Conservation (phyloP, 2,888 invertebrate genomes). For the Epinotia nisella region DNA sequence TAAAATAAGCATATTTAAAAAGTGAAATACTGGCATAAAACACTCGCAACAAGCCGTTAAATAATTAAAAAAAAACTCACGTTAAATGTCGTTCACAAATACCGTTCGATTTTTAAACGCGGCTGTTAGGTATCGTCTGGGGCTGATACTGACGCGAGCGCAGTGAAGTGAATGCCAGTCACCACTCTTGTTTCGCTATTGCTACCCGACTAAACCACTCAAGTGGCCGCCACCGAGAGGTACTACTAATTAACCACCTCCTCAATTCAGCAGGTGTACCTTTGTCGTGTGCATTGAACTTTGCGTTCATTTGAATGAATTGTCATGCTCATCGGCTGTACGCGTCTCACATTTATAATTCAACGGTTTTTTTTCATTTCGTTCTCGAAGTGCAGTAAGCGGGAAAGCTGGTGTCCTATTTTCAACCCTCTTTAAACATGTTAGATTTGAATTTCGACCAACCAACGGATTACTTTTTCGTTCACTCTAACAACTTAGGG, state of each 20-base stretch:
- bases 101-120: slow-evolving; percentile 38
- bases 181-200: slow-evolving; percentile 77
- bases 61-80: slow-evolving; percentile 39
- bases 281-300: slow-evolving; percentile 78
- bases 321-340: slow-evolving; percentile 65
- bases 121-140: slow-evolving; percentile 30
- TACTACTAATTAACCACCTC: slow-evolving; percentile 57
- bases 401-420: slow-evolving; percentile 1
- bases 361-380: slow-evolving; percentile 49
- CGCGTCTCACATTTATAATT: slow-evolving; percentile 66
- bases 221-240: slow-evolving; percentile 57
- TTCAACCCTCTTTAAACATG: neutral
- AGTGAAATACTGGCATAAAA: slow-evolving; percentile 19
- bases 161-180: slow-evolving; percentile 79
- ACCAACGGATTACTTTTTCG: neutral
- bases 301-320: slow-evolving; percentile 73
- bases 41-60: slow-evolving; percentile 37
- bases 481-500: no score
- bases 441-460: neutral
- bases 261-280: slow-evolving; percentile 66
- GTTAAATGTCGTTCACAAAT: slow-evolving; percentile 26
- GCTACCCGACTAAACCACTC: slow-evolving; percentile 60
- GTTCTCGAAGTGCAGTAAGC: slow-evolving; percentile 27
- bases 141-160: slow-evolving; percentile 72
- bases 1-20: slow-evolving; percentile 1